Conservation (phyloP, 1,140 invertebrate genomes). For the Drosophila navojoa region DNA sequence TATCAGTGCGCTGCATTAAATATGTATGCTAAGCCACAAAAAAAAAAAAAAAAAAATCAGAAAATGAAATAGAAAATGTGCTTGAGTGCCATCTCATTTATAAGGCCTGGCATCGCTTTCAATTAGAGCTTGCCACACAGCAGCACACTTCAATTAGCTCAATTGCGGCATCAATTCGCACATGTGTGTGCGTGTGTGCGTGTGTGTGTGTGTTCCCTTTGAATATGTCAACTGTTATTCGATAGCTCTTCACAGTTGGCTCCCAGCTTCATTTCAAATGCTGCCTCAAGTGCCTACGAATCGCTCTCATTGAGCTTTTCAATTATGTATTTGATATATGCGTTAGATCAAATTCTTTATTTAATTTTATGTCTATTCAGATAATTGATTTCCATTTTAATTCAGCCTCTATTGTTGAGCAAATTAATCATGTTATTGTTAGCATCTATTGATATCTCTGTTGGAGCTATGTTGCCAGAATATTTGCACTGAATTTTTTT, state of each 20-base stretch:
- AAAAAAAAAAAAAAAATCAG: no score
- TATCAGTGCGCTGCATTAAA: slow-evolving; percentile 49
- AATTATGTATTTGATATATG: neutral
- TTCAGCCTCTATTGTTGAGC: no score
- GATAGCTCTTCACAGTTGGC: slow-evolving; percentile 12
- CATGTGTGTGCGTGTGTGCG: neutral
- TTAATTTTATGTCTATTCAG: no score
- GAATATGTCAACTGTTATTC: neutral
- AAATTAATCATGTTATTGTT: no score
- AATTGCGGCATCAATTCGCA: slow-evolving; percentile 7
- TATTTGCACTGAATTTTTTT: no score
- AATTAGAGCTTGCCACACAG: slow-evolving; percentile 26
- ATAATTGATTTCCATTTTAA: no score
- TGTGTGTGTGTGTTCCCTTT: slow-evolving; percentile 5
- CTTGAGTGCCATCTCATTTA: slow-evolving; percentile 2
- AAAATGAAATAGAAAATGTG: neutral
- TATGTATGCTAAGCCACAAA: slow-evolving; percentile 26
- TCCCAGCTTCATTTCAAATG: neutral
- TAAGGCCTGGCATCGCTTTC: slow-evolving; percentile 24
- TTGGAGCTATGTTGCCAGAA: no score
- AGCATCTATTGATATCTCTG: no score
- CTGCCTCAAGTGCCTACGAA: neutral
- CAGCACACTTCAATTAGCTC: slow-evolving; percentile 22
- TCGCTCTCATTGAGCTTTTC: neutral
- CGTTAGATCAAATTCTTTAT: no score